Percentiles rank a stretch among this genome's conserved stretches.
Evolutionary conservation across 2,888 invertebrate species (phyloP).

Genomic region (Mamestra brassicae): DNA sequence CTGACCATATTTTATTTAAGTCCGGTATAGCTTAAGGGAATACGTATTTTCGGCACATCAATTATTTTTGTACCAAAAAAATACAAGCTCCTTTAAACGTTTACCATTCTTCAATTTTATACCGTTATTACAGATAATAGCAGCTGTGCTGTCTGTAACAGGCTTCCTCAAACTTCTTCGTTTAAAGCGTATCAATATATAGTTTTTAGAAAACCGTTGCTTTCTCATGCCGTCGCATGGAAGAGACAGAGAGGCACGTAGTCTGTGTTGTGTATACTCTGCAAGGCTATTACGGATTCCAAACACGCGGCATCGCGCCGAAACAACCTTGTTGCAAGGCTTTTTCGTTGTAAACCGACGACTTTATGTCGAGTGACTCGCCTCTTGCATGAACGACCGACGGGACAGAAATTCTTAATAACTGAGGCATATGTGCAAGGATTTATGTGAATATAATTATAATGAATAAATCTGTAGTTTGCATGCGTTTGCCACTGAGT

Average conservation of each 20-base stretch:
- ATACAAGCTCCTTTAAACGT: neutral
- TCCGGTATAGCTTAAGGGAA: conserved; percentile 11
- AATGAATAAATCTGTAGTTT: conserved; percentile 46
- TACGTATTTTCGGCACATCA: conserved; percentile 16
- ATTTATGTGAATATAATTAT: conserved; percentile 53
- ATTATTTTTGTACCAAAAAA: conserved; percentile 17
- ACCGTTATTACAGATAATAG: conserved; percentile 7
- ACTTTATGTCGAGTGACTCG: conserved; percentile 70
- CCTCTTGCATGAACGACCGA: conserved; percentile 52
- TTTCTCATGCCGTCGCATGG: conserved; percentile 38
- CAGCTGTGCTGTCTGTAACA: neutral
- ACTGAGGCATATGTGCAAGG: conserved; percentile 41
- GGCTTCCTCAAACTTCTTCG: conserved; percentile 22
- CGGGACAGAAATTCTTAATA: conserved; percentile 62
- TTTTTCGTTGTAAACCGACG: conserved; percentile 77
- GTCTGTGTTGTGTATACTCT: conserved; percentile 70
- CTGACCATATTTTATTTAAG: conserved; percentile 34
- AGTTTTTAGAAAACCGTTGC: conserved; percentile 58
- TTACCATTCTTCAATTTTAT: neutral
- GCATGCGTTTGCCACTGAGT: conserved; percentile 27
- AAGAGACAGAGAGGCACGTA: conserved; percentile 61
- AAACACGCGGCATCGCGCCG: conserved; percentile 77
- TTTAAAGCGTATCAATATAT: conserved; percentile 49
- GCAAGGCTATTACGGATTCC: conserved; percentile 85
- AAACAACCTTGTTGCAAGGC: conserved; percentile 88